Evolutionary conservation across 2,888 invertebrate species (phyloP).

Genomic region (Lepeophtheirus nordmannii): DNA sequence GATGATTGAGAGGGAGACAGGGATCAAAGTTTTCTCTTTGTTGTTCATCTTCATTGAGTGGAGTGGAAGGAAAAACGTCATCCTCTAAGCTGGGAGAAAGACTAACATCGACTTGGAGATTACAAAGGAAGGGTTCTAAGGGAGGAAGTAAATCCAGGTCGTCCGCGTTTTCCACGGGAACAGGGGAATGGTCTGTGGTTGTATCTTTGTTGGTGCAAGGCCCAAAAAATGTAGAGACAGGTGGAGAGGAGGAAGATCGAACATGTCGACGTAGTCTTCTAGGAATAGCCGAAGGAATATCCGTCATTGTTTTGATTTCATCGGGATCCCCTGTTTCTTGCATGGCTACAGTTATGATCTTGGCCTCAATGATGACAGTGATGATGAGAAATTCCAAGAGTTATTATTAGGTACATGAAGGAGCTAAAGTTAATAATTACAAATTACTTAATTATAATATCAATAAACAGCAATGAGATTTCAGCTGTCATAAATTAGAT

Average conservation of each 20-base stretch:
- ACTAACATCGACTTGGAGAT: neutral
- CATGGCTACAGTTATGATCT: neutral
- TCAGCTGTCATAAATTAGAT: too few relatives aligned
- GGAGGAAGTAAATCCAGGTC: conserved; percentile 22
- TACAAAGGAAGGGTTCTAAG: conserved; percentile 15
- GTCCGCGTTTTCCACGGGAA: conserved; percentile 8
- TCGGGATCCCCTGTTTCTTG: neutral
- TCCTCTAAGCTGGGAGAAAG: conserved; percentile 9
- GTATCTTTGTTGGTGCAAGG: neutral
- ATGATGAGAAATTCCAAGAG: too few relatives aligned
- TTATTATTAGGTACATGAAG: too few relatives aligned
- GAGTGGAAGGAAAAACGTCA: conserved; percentile 23
- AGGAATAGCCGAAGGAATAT: neutral
- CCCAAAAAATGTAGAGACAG: neutral
- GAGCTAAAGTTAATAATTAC: too few relatives aligned
- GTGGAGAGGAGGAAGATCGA: conserved; percentile 1
- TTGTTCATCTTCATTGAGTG: conserved; percentile 22
- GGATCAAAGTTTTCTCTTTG: neutral
- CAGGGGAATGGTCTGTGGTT: neutral
- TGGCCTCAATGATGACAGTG: too few relatives aligned
- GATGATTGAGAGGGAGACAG: conserved; percentile 10
- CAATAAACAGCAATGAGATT: too few relatives aligned
- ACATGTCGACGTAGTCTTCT: neutral
- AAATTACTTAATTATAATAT: too few relatives aligned
- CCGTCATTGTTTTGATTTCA: neutral